Percentiles rank a stretch among this genome's conserved stretches.
These are phyloP conservation scores for Silurus lanzhouensis DNA, from an alignment of 2,797 vertebrate genomes.

Conservation along the genomic window DNA sequence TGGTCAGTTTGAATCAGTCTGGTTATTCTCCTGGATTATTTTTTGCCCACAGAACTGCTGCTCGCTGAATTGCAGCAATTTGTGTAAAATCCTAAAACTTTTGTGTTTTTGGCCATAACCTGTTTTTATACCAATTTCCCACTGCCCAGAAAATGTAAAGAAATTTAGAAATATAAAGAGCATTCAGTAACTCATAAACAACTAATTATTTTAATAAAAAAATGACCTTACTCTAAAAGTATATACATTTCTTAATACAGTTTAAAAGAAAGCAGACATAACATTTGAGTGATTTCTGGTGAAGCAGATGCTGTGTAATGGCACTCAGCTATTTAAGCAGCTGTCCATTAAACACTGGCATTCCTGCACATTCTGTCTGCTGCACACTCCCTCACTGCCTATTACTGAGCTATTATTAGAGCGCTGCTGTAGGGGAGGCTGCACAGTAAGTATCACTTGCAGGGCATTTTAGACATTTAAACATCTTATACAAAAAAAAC, in stretches of 20 bases:
- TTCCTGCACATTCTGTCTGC: constrained; percentile 41
- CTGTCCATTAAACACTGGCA: constrained; percentile 58
- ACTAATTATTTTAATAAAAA: not conserved
- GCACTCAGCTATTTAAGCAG: constrained; percentile 52
- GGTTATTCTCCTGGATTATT: not conserved
- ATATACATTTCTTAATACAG: not conserved
- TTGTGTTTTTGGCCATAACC: not conserved
- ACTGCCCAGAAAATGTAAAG: not conserved
- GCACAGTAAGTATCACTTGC: constrained; percentile 31
- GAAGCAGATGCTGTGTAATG: constrained; percentile 33
- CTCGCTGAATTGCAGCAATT: no score
- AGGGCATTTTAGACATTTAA: constrained; percentile 27
- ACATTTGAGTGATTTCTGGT: not conserved
- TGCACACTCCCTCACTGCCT: constrained; percentile 29
- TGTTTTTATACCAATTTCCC: not conserved
- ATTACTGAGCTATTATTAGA: constrained; percentile 52
- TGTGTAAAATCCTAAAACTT: not conserved
- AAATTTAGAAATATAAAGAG: no score
- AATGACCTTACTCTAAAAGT: not conserved
- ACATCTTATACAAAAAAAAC: constrained; percentile 34
- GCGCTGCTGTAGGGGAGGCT: constrained; percentile 35
- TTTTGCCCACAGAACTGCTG: not conserved
- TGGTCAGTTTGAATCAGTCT: not conserved
- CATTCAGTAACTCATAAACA: not conserved
- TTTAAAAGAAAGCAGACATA: not conserved